These are phyloP conservation scores for Noctuana brunneofusca DNA, from an alignment of 2,888 invertebrate genomes.

Conservation along the genomic window DNA sequence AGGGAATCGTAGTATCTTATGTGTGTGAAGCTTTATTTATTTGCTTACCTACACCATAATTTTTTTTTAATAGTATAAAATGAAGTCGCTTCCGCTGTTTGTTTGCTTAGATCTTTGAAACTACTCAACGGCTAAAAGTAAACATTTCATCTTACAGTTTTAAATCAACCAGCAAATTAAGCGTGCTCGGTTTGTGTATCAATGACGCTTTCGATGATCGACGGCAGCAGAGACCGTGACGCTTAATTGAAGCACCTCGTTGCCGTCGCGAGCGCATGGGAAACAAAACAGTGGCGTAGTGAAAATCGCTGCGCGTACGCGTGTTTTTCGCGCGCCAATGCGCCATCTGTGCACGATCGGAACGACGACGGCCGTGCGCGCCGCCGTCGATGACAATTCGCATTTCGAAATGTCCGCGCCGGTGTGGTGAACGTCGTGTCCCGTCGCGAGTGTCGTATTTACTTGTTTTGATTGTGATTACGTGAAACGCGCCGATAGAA, in stretches of 20 bases:
- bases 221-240: slow-evolving; percentile 47
- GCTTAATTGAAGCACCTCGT: slow-evolving; percentile 46
- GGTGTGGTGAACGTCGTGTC: slow-evolving; percentile 54
- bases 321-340: slow-evolving; percentile 60
- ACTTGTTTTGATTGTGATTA: slow-evolving; percentile 51
- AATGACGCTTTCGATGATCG: slow-evolving; percentile 52
- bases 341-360: slow-evolving; percentile 38
- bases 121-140: no score
- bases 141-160: neutral
- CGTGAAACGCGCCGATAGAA: slow-evolving; percentile 56
- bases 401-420: slow-evolving; percentile 66
- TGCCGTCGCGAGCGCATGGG: slow-evolving; percentile 52
- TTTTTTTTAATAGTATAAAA: no score
- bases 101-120: no score
- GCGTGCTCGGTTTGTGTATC: slow-evolving; percentile 13
- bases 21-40: no score
- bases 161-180: slow-evolving; percentile 2
- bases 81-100: no score
- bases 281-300: slow-evolving; percentile 74
- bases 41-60: no score
- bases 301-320: slow-evolving; percentile 70
- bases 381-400: slow-evolving; percentile 57
- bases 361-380: slow-evolving; percentile 37
- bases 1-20: no score
- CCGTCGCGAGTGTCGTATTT: slow-evolving; percentile 46